A percentile compares a stretch with the other conserved stretches of the same genome.
Conservation (phyloP, 1,140 invertebrate species). For the Sycophila sp. region DNA sequence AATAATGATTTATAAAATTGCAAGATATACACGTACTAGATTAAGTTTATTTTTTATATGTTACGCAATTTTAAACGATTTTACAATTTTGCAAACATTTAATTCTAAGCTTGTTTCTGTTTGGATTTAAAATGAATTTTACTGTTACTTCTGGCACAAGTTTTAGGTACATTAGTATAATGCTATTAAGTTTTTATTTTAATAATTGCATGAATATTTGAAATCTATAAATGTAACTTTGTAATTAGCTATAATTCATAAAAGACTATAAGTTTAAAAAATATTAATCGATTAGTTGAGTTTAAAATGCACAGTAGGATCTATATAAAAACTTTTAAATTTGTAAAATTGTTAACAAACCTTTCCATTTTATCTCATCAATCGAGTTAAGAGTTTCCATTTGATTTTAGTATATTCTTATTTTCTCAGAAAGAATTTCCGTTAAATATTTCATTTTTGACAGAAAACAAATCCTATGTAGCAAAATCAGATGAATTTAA, state of each 20-base stretch:
- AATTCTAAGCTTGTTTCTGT: background rate
- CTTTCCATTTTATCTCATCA: too few species aligned
- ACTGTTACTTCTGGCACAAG: slow-evolving; percentile 20
- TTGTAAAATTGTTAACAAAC: background rate
- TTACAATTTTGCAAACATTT: background rate
- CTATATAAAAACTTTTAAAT: slow-evolving; percentile 14
- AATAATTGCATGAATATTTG: background rate
- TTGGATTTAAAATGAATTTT: slow-evolving; percentile 5
- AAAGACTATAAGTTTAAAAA: slow-evolving; percentile 7
- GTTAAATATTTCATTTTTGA: too few species aligned
- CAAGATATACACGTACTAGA: background rate
- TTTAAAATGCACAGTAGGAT: background rate
- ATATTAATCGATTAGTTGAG: slow-evolving; percentile 5
- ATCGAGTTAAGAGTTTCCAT: too few species aligned
- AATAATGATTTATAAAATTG: slow-evolving; percentile 24
- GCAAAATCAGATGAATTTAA: too few species aligned
- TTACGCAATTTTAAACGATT: background rate
- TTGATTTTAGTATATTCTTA: too few species aligned
- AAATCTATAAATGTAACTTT: background rate
- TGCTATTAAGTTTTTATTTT: background rate
- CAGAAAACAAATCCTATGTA: too few species aligned
- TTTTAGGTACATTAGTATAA: slow-evolving; percentile 11
- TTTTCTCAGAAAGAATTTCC: too few species aligned
- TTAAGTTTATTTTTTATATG: background rate
- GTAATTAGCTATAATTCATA: background rate